Evolutionary conservation across 2,888 invertebrate genomes (phyloP), one percentile per base, ranked within the genome.

Genomic region (Cordilura impudica): DNA sequence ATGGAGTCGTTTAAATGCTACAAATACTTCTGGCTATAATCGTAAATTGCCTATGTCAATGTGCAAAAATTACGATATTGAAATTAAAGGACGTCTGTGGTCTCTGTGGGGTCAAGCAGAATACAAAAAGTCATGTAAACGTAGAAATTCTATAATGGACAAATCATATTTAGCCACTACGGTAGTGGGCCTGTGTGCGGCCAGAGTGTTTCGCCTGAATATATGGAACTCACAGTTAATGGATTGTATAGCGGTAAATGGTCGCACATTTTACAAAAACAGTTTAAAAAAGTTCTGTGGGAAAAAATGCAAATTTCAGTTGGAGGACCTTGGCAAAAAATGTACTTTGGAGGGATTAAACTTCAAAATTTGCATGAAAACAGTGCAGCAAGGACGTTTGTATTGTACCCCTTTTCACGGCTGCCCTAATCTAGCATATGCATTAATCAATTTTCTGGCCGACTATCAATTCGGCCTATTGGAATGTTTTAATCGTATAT

Each of bases 11-110:
- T 61, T 74, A 4, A 71, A 61, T 29, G 58, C 45, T 7, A 79
- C 74, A 7, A 79, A 79, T 49, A 79, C 70, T 2, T 26, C 60
- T 2, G 78, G 78, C 2, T 79, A 51, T 56, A 69, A 39, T 4
- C 74, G 78, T 10, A 79, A 79, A 19, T 21, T 79, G 8, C 78
- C 78, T 23, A 58, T 79, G 63, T 65, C 74, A 0, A 66, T 71
- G 70, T 61, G 47, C 1, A 66, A 61, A 47, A 29, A 60, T 47
- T 95, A 92, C 91, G 92, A 94, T 76, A 91, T 94, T 1, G 94
- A 95, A 84, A 93, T 93, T 81, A 91, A 92, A 1, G 92, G 92
- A 3, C 93, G 93, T 81, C 87, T 95, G 0, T 94, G 91, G 89
- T 94, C 94, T 0, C 87, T 95, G 2, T 92, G 93, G 92, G 94